Conservation (phyloP, 2,113 vertebrate species). For the Ceyx melanurus region DNA sequence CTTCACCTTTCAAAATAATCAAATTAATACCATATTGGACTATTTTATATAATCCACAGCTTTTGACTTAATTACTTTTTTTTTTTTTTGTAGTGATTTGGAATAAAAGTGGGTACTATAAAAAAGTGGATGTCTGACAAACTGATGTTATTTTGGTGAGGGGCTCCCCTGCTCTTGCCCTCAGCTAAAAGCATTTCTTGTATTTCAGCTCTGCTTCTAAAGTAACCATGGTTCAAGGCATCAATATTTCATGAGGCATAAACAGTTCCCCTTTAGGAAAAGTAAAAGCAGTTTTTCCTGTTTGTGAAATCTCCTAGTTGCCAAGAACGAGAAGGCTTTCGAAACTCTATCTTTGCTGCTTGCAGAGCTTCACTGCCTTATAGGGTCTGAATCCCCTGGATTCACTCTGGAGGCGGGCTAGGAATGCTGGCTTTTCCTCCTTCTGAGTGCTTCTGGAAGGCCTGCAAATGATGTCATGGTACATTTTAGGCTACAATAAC, state of each 20-base stretch:
- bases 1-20: neutral
- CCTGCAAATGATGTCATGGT: constrained; percentile 76
- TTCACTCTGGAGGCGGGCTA: constrained; percentile 14
- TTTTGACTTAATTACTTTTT: neutral
- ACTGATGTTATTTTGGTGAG: neutral
- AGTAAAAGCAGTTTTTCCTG: constrained; percentile 72
- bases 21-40: neutral
- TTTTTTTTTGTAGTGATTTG: neutral
- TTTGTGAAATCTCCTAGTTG: constrained; percentile 64
- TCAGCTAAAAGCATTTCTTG: neutral
- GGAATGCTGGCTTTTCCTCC: constrained; percentile 63
- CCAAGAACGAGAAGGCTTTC: constrained; percentile 56
- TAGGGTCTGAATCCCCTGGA: constrained; percentile 71
- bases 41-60: neutral
- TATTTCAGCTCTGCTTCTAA: neutral
- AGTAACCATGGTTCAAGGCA: neutral
- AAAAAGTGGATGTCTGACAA: neutral
- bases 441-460: constrained; percentile 69
- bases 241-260: constrained; percentile 29
- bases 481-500: constrained; percentile 82
- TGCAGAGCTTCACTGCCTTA: constrained; percentile 70
- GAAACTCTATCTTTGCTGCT: constrained; percentile 31
- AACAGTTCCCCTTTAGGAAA: constrained; percentile 53
- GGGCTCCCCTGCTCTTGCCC: neutral
- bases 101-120: neutral